phyloP scores from a whole-genome alignment of 1,140 invertebrate species.

The Dreissena polymorpha region DNA sequence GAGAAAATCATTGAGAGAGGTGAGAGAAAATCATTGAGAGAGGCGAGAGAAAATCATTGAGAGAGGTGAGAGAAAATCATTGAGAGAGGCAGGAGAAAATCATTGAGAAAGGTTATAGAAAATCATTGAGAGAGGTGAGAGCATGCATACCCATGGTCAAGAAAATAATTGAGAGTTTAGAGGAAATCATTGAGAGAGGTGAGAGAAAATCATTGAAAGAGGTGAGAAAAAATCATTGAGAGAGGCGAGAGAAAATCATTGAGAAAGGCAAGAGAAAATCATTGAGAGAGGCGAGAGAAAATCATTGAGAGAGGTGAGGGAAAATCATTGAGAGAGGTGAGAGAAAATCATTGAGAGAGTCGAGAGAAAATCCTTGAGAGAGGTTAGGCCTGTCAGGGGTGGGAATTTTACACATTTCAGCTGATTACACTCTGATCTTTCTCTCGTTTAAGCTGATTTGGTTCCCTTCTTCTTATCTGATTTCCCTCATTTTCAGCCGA shows the following conservation, averaged over 20 bases:
- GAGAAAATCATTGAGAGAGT: slow-evolving; percentile 83
- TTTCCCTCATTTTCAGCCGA: too few species aligned
- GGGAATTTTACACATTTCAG: too few species aligned
- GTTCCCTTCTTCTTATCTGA: too few species aligned
- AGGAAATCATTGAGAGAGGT: slow-evolving; percentile 95
- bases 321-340: slow-evolving; percentile 84
- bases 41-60: slow-evolving; percentile 81
- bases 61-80: slow-evolving; percentile 80
- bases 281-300: slow-evolving; percentile 84
- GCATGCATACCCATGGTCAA: slow-evolving; percentile 91
- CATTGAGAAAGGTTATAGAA: too few species aligned
- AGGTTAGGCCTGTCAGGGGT: slow-evolving; percentile 72
- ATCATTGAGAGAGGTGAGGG: slow-evolving; percentile 90
- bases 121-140: slow-evolving; percentile 83
- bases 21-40: slow-evolving; percentile 98
- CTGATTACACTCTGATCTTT: too few species aligned
- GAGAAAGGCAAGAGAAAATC: too few species aligned
- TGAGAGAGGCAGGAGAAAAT: slow-evolving; percentile 84
- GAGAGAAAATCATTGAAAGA: slow-evolving; percentile 83
- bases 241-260: slow-evolving; percentile 80
- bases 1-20: slow-evolving; percentile 86
- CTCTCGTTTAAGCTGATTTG: too few species aligned
- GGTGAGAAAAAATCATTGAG: slow-evolving; percentile 81
- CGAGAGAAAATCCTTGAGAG: slow-evolving; percentile 83
- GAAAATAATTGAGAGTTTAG: too few species aligned